Evolutionary conservation across 2,113 vertebrate genomes (phyloP).

Genomic region (Cephalopholis sonnerati): DNA sequence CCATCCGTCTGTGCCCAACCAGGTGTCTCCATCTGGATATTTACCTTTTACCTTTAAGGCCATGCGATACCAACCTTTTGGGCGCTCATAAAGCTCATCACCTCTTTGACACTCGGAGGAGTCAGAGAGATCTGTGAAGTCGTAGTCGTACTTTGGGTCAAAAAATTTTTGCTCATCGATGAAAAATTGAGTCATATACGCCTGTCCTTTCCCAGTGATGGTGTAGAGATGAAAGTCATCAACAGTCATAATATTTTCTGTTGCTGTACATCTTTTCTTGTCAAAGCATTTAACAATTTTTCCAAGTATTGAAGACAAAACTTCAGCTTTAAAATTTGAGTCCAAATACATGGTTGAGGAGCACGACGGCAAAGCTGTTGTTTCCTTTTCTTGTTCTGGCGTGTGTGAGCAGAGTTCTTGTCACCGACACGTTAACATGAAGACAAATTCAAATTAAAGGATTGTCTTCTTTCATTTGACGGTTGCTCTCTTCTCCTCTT

Average conservation of each 20-base stretch:
- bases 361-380: background rate
- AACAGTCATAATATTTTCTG: background rate
- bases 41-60: constrained; percentile 33
- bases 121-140: constrained; percentile 17
- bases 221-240: background rate
- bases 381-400: background rate
- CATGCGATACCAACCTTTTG: constrained; percentile 42
- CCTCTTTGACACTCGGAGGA: background rate
- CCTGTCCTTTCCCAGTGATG: background rate
- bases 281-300: background rate
- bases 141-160: background rate
- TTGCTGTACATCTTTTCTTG: background rate
- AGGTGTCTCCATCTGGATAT: constrained; percentile 43
- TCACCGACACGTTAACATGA: background rate
- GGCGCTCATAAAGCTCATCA: background rate
- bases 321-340: constrained; percentile 13
- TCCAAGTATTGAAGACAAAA: constrained; percentile 2
- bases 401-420: background rate
- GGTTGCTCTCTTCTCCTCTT: too few relatives aligned
- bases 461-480: too few relatives aligned
- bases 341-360: constrained; percentile 21
- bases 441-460: too few relatives aligned
- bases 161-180: constrained; percentile 1
- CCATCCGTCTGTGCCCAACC: constrained; percentile 4
- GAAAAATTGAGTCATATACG: background rate